A percentile compares a stretch with the other conserved stretches of the same genome.
Conservation (phyloP, 2,888 invertebrate species). For the Caenorhabditis becei region DNA sequence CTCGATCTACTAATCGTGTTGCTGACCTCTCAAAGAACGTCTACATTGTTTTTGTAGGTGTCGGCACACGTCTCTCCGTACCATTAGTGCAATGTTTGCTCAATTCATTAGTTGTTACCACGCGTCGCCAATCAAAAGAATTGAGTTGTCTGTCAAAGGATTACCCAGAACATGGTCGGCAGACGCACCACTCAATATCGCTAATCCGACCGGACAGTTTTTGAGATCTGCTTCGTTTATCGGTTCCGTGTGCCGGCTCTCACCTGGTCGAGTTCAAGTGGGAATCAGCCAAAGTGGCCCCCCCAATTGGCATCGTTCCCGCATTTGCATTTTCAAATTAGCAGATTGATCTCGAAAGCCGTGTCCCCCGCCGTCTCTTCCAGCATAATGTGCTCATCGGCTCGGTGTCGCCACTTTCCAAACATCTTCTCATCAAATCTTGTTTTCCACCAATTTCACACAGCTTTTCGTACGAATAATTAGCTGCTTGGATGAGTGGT, state of each 20-base stretch:
- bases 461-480: constrained; percentile 57
- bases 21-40: too few species aligned
- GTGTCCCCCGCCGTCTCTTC: background rate
- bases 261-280: constrained; percentile 56
- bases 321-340: constrained; percentile 18
- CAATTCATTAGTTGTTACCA: constrained; percentile 55
- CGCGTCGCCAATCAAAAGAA: constrained; percentile 42
- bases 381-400: background rate
- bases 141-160: constrained; percentile 43
- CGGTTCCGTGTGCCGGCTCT: constrained; percentile 28
- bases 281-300: constrained; percentile 25
- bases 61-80: constrained; percentile 41
- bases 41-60: constrained; percentile 45
- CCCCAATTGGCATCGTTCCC: constrained; percentile 28
- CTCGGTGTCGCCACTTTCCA: constrained; percentile 4
- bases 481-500: too few species aligned
- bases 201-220: constrained; percentile 50
- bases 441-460: constrained; percentile 43
- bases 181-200: constrained; percentile 35
- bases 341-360: background rate
- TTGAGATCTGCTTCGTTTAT: constrained; percentile 39
- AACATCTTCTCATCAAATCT: constrained; percentile 45
- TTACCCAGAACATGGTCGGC: constrained; percentile 24
- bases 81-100: constrained; percentile 59
- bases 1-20: too few species aligned